Evolutionary conservation across 2,797 vertebrate genomes (phyloP).

Genomic region (Acropternis orthonyx): DNA sequence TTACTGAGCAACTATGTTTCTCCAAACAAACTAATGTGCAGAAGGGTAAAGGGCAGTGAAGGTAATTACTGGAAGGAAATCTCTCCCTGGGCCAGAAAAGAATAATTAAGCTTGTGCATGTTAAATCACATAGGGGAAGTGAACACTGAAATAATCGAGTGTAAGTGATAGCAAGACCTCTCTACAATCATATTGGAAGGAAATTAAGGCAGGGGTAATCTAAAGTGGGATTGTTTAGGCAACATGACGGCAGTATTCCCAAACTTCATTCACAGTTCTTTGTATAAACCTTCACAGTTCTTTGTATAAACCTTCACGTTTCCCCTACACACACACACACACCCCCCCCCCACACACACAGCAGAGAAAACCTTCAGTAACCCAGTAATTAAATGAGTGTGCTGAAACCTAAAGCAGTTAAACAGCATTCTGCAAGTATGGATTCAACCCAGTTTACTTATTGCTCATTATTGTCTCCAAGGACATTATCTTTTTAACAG

Average conservation of each 20-base stretch:
- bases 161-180: constrained; percentile 59
- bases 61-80: constrained; percentile 79
- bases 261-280: constrained; percentile 1
- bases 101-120: constrained; percentile 69
- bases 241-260: constrained; percentile 40
- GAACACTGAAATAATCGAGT: constrained; percentile 62
- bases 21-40: constrained; percentile 74
- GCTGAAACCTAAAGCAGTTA: constrained; percentile 65
- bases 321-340: not conserved
- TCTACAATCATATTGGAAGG: constrained; percentile 47
- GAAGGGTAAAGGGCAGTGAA: constrained; percentile 75
- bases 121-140: constrained; percentile 67
- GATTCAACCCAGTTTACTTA: constrained; percentile 25
- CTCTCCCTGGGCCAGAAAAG: constrained; percentile 75
- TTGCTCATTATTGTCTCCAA: not conserved
- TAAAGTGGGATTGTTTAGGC: constrained; percentile 42
- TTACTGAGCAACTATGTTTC: constrained; percentile 69
- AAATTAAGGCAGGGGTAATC: constrained; percentile 59
- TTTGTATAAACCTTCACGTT: constrained; percentile 16
- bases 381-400: constrained; percentile 64
- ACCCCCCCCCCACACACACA: not conserved
- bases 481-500: not conserved
- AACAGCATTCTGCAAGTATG: constrained; percentile 58
- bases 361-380: constrained; percentile 46
- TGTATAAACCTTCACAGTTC: not conserved